These are phyloP conservation scores for Netta rufina DNA, from an alignment of 2,797 vertebrate genomes.

Conservation along the genomic window DNA sequence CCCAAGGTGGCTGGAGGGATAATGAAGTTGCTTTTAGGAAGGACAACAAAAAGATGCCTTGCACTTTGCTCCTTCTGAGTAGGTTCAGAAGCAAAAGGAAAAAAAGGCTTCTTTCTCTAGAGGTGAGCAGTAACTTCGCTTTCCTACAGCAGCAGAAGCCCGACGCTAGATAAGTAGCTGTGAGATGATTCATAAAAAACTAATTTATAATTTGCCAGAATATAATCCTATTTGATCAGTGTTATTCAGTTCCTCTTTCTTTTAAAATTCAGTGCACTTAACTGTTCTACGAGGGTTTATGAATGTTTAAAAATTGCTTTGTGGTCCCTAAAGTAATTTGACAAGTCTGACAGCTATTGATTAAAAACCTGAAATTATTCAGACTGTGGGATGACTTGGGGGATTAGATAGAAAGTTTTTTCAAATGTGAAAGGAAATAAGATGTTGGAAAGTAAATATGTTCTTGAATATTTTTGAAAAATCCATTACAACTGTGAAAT, in stretches of 20 bases:
- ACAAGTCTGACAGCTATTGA: slow-evolving; percentile 86
- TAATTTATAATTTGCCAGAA: slow-evolving; percentile 71
- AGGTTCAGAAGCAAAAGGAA: neutral
- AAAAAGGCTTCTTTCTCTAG: neutral
- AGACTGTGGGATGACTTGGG: slow-evolving; percentile 76
- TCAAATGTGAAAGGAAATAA: slow-evolving; percentile 70
- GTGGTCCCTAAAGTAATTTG: slow-evolving; percentile 84
- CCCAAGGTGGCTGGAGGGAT: neutral
- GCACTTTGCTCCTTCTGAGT: neutral
- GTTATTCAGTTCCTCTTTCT: slow-evolving; percentile 66
- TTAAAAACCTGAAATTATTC: slow-evolving; percentile 84
- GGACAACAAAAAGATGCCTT: fast-evolving
- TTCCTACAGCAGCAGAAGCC: neutral
- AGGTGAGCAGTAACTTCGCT: slow-evolving; percentile 13
- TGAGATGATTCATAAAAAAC: slow-evolving; percentile 68
- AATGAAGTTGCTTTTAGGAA: neutral
- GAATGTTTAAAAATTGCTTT: slow-evolving; percentile 85
- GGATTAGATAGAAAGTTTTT: slow-evolving; percentile 78
- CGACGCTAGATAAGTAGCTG: slow-evolving; percentile 33
- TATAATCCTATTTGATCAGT: slow-evolving; percentile 71
- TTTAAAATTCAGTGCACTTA: slow-evolving; percentile 79
- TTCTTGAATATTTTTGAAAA: slow-evolving; percentile 67
- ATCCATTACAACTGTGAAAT: slow-evolving; percentile 65
- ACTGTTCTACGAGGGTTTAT: slow-evolving; percentile 79
- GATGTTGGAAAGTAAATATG: slow-evolving; percentile 69